Evolutionary conservation across 2,113 vertebrate genomes (phyloP).

Genomic region (Polypterus bichir): DNA sequence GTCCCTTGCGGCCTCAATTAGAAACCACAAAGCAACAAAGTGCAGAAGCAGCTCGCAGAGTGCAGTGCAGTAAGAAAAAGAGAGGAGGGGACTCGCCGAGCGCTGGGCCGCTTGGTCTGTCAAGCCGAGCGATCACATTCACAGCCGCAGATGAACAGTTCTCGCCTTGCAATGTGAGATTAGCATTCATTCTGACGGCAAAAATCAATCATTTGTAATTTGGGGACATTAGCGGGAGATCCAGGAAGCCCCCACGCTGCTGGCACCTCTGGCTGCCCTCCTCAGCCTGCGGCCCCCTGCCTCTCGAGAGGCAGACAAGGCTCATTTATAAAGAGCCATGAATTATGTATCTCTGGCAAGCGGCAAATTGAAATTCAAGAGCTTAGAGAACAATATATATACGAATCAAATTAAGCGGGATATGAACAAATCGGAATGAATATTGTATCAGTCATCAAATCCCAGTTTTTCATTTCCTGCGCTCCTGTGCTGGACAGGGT

Average conservation of each 20-base stretch:
- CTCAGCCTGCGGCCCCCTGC: background rate
- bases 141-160: too few relatives aligned
- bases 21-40: too few relatives aligned
- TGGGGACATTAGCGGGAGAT: background rate
- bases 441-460: slow-evolving; percentile 7
- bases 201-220: background rate
- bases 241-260: background rate
- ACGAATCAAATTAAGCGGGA: slow-evolving; percentile 6
- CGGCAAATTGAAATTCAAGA: slow-evolving; percentile 7
- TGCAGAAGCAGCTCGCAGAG: too few relatives aligned
- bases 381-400: slow-evolving; percentile 8
- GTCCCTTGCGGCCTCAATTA: too few relatives aligned
- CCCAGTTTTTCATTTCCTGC: background rate
- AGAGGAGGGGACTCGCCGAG: too few relatives aligned
- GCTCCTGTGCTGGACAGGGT: too few relatives aligned
- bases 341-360: slow-evolving; percentile 2
- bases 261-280: background rate
- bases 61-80: too few relatives aligned
- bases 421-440: slow-evolving; percentile 6
- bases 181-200: background rate
- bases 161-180: too few relatives aligned
- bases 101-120: too few relatives aligned
- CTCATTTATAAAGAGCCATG: slow-evolving; percentile 5
- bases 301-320: background rate
- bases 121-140: too few relatives aligned